Evolutionary conservation across 2,797 vertebrate species (phyloP).

Genomic region (Oreortyx pictus): DNA sequence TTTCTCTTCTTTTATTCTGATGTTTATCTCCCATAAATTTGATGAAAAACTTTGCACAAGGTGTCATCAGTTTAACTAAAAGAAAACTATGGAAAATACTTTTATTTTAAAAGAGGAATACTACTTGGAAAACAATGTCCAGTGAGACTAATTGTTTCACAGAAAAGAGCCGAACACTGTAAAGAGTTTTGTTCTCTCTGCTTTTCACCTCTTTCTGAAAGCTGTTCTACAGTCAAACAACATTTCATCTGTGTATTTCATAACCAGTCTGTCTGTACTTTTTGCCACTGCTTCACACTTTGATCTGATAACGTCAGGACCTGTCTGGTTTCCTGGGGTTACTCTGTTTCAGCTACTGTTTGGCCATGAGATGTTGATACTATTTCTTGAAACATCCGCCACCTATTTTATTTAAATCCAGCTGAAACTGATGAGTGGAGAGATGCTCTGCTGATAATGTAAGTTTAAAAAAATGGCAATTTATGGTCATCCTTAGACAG

Average conservation of each 20-base stretch:
- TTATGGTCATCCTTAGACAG: neutral
- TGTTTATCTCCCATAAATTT: neutral
- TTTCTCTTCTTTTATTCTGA: neutral
- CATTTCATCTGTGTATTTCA: constrained; percentile 38
- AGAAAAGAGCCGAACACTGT: neutral
- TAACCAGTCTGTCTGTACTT: constrained; percentile 19
- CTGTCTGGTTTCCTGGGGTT: constrained; percentile 49
- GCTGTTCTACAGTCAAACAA: neutral
- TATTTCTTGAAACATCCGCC: neutral
- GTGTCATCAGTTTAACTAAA: constrained; percentile 6
- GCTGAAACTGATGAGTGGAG: neutral
- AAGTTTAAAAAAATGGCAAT: neutral
- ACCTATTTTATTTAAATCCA: neutral
- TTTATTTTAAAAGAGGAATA: neutral
- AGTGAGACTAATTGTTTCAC: neutral
- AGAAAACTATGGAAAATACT: neutral
- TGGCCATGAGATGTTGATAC: neutral
- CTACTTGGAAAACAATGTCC: neutral
- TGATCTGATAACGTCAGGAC: constrained; percentile 23
- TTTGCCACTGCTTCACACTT: neutral
- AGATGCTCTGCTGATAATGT: neutral
- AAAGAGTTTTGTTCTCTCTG: neutral
- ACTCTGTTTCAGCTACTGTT: neutral
- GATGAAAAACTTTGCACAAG: neutral
- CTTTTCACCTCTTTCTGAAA: constrained; percentile 17